Evolutionary conservation across 2,113 vertebrate species (phyloP).

Genomic region (Peromyscus maniculatus): DNA sequence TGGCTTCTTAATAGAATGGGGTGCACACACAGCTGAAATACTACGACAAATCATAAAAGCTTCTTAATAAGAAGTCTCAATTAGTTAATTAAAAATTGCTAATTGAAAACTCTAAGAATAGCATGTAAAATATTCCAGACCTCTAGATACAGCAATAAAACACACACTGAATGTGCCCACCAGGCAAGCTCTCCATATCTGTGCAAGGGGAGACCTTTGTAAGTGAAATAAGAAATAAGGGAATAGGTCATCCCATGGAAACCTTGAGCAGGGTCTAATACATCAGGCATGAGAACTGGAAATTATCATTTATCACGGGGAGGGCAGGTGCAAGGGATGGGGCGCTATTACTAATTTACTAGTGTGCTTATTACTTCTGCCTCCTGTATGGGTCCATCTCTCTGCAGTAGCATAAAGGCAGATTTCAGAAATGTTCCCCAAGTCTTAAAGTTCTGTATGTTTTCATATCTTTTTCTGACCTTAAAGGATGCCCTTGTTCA

Average conservation of each 20-base stretch:
- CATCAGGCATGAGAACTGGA: conserved; percentile 4
- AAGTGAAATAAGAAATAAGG: conserved; percentile 65
- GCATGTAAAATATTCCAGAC: conserved; percentile 76
- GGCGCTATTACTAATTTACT: conserved; percentile 64
- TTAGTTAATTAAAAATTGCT: conserved; percentile 84
- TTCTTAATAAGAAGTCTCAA: conserved; percentile 80
- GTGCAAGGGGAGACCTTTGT: background rate
- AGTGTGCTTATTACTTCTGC: background rate
- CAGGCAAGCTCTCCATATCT: conserved; percentile 45
- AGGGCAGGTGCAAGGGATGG: conserved; percentile 38
- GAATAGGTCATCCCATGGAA: conserved; percentile 59
- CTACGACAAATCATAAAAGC: conserved; percentile 79
- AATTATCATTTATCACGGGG: conserved; percentile 56
- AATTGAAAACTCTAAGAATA: conserved; percentile 81
- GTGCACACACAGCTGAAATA: conserved; percentile 63
- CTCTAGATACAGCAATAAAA: conserved; percentile 75
- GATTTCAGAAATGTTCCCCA: background rate
- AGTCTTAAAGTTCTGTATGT: background rate
- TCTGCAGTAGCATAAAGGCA: background rate
- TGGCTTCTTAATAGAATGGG: conserved; percentile 80
- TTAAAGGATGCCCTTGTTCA: conserved; percentile 26
- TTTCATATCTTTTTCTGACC: conserved; percentile 26
- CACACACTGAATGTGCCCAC: background rate
- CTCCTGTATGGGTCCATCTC: background rate
- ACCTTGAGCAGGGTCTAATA: conserved; percentile 12